These are phyloP conservation scores for Orestias chungarensis DNA, from an alignment of 2,797 vertebrate species.

Conservation along the genomic window DNA sequence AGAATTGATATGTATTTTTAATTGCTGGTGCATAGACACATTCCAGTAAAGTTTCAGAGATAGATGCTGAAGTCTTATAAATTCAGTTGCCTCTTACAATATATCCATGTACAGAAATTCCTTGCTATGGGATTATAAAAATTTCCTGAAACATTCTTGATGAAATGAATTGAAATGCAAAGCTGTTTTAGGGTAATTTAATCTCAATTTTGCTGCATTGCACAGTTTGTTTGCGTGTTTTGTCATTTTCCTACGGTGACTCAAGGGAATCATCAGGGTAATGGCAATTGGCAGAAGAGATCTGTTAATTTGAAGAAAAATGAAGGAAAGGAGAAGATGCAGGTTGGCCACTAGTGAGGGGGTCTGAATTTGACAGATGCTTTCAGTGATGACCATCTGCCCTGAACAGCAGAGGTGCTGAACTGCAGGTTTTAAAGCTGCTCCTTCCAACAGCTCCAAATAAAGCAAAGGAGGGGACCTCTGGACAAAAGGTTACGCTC, in stretches of 20 bases:
- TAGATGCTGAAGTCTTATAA: background rate
- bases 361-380: constrained; percentile 83
- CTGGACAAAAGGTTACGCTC: constrained; percentile 89
- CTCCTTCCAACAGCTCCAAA: constrained; percentile 78
- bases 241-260: constrained; percentile 6
- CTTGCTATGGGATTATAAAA: background rate
- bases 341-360: constrained; percentile 69
- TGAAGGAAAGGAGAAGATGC: constrained; percentile 45
- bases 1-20: constrained; percentile 3
- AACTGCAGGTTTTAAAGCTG: constrained; percentile 78
- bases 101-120: background rate
- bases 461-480: constrained; percentile 83
- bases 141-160: background rate
- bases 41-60: background rate
- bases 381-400: constrained; percentile 82
- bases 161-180: background rate
- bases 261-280: constrained; percentile 24
- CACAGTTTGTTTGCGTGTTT: background rate
- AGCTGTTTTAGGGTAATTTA: background rate
- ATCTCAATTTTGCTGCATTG: background rate
- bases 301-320: constrained; percentile 41
- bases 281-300: constrained; percentile 32
- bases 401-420: constrained; percentile 85
- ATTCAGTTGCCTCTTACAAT: background rate
- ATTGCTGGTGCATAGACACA: background rate